These are phyloP conservation scores for Crocuta crocuta DNA, from an alignment of 2,113 vertebrate genomes.

Conservation along the genomic window DNA sequence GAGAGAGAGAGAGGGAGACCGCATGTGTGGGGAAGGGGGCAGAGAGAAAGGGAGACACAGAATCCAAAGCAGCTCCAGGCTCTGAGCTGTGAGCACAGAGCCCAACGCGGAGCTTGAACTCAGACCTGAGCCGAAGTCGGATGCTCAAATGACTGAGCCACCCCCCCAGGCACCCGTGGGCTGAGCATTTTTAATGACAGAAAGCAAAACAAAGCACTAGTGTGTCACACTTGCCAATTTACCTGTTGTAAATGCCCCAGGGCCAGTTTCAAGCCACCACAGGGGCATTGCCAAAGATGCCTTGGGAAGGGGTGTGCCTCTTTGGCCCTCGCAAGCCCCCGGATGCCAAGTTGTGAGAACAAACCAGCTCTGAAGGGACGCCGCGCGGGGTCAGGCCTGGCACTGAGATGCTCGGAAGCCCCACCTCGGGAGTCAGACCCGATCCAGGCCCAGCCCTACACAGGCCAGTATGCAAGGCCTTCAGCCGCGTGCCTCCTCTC, in stretches of 20 bases:
- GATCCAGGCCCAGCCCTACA: neutral
- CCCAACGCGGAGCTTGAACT: fast-evolving
- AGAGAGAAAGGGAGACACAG: too few species aligned
- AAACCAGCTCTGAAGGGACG: too few species aligned
- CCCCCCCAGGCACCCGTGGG: neutral
- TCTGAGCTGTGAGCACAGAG: too few species aligned
- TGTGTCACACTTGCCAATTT: neutral
- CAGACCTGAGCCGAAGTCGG: too few species aligned
- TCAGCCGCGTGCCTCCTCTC: neutral
- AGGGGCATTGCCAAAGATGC: neutral
- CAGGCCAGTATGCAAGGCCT: too few species aligned
- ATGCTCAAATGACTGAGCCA: too few species aligned
- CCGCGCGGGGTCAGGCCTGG: too few species aligned
- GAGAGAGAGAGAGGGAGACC: too few species aligned
- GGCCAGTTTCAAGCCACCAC: neutral
- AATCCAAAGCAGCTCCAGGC: too few species aligned
- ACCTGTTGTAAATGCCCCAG: neutral
- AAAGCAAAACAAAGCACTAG: neutral
- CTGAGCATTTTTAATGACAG: neutral
- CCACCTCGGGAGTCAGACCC: neutral
- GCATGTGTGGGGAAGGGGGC: too few species aligned
- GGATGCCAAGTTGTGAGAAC: neutral
- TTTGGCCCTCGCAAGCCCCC: too few species aligned
- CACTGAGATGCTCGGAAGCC: too few species aligned
- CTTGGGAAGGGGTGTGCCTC: fast-evolving